A percentile compares a stretch with the other conserved stretches of the same genome.
phyloP scores from a whole-genome alignment of 2,888 invertebrate species.

The Drepanosiphum platanoidis region DNA sequence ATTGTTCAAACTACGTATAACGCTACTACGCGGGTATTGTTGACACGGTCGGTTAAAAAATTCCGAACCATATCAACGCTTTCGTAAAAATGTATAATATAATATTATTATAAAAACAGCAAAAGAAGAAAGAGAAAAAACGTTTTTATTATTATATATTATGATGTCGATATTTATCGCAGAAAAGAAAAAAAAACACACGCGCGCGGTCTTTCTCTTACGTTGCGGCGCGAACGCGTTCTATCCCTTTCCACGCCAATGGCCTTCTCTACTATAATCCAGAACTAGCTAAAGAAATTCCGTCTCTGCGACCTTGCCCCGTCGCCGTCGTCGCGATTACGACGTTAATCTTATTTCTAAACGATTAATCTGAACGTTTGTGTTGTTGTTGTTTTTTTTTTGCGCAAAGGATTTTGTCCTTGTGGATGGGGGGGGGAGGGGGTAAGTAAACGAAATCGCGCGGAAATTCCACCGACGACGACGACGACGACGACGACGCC shows the following conservation, averaged over 20 bases:
- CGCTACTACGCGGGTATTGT: not conserved
- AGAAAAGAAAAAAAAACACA: not conserved
- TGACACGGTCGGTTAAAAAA: conserved; percentile 8
- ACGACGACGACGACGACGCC: too few relatives aligned
- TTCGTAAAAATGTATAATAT: not conserved
- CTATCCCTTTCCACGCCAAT: not conserved
- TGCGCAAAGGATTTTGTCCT: too few relatives aligned
- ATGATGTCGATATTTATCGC: not conserved
- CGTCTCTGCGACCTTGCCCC: not conserved
- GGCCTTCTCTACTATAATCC: conserved; percentile 27
- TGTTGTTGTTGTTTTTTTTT: too few relatives aligned
- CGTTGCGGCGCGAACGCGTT: too few relatives aligned
- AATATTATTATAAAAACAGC: too few relatives aligned
- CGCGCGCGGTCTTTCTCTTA: not conserved
- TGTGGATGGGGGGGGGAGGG: too few relatives aligned
- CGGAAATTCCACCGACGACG: too few relatives aligned
- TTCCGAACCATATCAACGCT: conserved; percentile 18
- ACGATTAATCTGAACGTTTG: too few relatives aligned
- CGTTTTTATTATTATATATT: not conserved
- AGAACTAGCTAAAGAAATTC: not conserved
- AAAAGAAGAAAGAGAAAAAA: too few relatives aligned
- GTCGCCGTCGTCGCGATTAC: too few relatives aligned
- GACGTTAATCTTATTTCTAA: conserved; percentile 4
- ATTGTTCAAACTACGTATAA: not conserved
- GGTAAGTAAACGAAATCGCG: too few relatives aligned